Evolutionary conservation across 2,113 vertebrate genomes (phyloP).

Genomic region (Atrichornis clamosus): DNA sequence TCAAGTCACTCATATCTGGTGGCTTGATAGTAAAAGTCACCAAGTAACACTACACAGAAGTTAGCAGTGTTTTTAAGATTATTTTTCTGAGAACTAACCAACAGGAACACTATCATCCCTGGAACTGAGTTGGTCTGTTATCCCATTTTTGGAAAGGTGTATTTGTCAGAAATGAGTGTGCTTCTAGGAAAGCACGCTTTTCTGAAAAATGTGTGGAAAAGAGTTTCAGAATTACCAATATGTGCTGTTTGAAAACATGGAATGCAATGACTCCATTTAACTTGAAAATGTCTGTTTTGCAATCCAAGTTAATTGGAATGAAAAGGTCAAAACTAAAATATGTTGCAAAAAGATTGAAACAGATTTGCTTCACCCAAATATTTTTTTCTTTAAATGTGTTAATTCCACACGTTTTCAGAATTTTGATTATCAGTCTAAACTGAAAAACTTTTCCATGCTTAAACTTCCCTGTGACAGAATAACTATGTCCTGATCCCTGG

Average conservation of each 20-base stretch:
- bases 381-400: neutral
- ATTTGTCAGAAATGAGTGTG: neutral
- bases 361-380: neutral
- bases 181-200: neutral
- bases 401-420: neutral
- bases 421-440: neutral
- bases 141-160: neutral
- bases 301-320: slow-evolving; percentile 4
- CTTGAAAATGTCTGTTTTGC: neutral
- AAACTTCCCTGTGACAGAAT: neutral
- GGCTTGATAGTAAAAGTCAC: neutral
- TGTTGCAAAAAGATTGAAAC: neutral
- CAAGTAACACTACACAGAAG: neutral
- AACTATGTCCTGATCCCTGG: neutral
- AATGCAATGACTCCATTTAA: neutral
- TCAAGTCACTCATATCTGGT: neutral
- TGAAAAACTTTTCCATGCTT: neutral
- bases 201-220: neutral
- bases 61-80: neutral
- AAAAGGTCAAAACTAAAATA: slow-evolving; percentile 38
- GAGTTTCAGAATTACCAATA: neutral
- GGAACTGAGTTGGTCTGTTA: neutral
- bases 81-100: neutral
- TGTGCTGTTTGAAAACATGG: slow-evolving; percentile 20
- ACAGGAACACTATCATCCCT: neutral